Evolutionary conservation across 2,113 vertebrate genomes (phyloP).

Genomic region (Melanerpes aurifrons): DNA sequence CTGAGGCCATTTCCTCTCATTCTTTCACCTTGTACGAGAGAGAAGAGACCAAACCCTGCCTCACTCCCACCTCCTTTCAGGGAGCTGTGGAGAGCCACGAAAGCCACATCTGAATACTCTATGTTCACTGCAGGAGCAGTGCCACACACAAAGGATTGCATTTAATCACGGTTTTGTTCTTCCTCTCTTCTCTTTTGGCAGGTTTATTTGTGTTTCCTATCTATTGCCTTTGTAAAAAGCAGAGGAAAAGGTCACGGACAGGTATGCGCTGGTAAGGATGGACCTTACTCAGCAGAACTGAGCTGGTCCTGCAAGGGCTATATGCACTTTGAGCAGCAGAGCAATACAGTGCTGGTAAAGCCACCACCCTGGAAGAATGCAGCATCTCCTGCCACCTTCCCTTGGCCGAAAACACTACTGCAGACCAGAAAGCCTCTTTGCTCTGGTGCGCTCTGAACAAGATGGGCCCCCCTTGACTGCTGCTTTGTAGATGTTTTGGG

Average conservation of each 20-base stretch:
- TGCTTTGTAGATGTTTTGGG: slow-evolving; percentile 70
- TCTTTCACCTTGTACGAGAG: too few species aligned
- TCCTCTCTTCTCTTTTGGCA: slow-evolving; percentile 64
- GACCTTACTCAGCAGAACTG: slow-evolving; percentile 7
- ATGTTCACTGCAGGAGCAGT: accelerated
- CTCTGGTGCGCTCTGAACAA: slow-evolving; percentile 68
- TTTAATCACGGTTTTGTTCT: not conserved
- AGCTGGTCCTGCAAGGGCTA: slow-evolving; percentile 57
- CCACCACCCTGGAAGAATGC: slow-evolving; percentile 14
- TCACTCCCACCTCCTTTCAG: too few species aligned
- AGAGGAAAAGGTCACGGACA: slow-evolving; percentile 89
- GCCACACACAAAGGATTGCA: not conserved
- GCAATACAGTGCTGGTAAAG: slow-evolving; percentile 58
- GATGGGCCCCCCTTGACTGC: slow-evolving; percentile 69
- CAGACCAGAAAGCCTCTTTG: slow-evolving; percentile 67
- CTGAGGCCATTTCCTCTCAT: too few species aligned
- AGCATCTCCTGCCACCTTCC: slow-evolving; percentile 31
- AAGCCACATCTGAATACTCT: not conserved
- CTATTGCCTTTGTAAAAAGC: slow-evolving; percentile 97
- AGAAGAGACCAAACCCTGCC: too few species aligned
- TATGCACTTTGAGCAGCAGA: slow-evolving; percentile 35
- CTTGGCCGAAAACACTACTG: slow-evolving; percentile 60
- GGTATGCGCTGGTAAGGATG: slow-evolving; percentile 81
- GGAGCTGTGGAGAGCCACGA: too few species aligned
- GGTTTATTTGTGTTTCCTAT: slow-evolving; percentile 93